Conservation (phyloP, 2,888 invertebrate genomes). For the Prosapia bicincta region DNA sequence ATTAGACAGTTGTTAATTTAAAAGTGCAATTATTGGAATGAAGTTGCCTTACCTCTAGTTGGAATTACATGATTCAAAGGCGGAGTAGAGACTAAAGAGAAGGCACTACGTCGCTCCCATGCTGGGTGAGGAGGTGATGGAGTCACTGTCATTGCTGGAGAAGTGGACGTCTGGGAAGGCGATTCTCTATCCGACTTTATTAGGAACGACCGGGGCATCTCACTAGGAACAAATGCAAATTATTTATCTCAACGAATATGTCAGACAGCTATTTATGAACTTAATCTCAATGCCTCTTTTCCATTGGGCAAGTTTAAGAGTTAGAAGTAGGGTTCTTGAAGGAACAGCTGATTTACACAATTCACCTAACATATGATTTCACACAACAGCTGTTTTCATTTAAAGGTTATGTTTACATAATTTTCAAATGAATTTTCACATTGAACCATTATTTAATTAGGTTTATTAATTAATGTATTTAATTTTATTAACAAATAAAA, state of each 20-base stretch:
- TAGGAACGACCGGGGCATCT: slow-evolving; percentile 14
- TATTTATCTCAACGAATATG: no score
- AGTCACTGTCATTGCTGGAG: slow-evolving; percentile 16
- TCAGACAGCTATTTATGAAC: no score
- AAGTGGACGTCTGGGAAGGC: slow-evolving; percentile 16
- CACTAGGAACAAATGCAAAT: not conserved
- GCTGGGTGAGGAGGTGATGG: slow-evolving; percentile 11
- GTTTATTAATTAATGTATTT: no score
- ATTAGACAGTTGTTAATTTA: no score
- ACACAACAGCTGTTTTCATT: no score
- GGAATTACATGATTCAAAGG: not conserved
- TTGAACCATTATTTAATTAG: no score
- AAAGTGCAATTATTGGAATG: no score
- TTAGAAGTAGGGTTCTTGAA: not conserved
- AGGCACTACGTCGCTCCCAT: slow-evolving; percentile 15
- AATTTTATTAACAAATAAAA: no score
- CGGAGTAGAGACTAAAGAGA: not conserved
- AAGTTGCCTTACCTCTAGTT: not conserved
- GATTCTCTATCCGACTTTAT: slow-evolving; percentile 10
- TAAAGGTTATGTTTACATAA: no score
- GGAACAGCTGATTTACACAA: no score
- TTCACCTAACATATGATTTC: no score
- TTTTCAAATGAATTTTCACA: no score
- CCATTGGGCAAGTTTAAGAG: not conserved
- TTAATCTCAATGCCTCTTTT: not conserved